Evolutionary conservation across 2,113 vertebrate species (phyloP).

Genomic region (Zingel zingel): DNA sequence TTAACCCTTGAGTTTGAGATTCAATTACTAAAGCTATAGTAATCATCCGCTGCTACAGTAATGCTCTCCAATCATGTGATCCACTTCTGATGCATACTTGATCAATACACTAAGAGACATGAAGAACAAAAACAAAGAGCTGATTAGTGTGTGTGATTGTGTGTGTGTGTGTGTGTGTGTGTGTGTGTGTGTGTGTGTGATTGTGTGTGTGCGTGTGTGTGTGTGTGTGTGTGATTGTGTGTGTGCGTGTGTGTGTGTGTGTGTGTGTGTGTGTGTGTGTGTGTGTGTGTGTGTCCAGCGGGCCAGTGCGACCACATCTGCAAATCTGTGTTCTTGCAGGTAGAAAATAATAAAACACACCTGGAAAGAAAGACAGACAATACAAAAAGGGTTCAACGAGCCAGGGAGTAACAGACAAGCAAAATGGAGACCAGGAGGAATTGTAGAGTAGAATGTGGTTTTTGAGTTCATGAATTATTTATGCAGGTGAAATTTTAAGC

Average conservation of each 20-base stretch:
- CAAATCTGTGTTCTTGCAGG: not conserved
- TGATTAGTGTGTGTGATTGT: constrained; percentile 2
- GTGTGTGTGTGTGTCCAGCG: not conserved
- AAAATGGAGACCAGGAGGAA: constrained; percentile 16
- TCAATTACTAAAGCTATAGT: constrained; percentile 20
- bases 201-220: not conserved
- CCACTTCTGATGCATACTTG: constrained; percentile 30
- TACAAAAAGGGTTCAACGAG: not conserved
- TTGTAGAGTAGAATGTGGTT: constrained; percentile 31
- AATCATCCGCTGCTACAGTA: constrained; percentile 28
- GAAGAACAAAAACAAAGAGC: constrained; percentile 16
- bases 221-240: constrained; percentile 1
- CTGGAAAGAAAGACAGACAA: not conserved
- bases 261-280: constrained; percentile 4
- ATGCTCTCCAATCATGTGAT: constrained; percentile 46
- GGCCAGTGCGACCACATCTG: not conserved
- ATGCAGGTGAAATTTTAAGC: constrained; percentile 78
- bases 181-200: not conserved
- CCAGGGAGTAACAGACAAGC: not conserved
- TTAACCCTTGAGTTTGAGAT: constrained; percentile 19
- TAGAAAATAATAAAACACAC: constrained; percentile 2
- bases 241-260: not conserved
- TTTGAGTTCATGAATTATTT: constrained; percentile 75
- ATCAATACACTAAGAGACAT: constrained; percentile 41
- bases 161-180: not conserved